phyloP scores from a whole-genome alignment of 2,113 vertebrate species.

The Noctilio leporinus region DNA sequence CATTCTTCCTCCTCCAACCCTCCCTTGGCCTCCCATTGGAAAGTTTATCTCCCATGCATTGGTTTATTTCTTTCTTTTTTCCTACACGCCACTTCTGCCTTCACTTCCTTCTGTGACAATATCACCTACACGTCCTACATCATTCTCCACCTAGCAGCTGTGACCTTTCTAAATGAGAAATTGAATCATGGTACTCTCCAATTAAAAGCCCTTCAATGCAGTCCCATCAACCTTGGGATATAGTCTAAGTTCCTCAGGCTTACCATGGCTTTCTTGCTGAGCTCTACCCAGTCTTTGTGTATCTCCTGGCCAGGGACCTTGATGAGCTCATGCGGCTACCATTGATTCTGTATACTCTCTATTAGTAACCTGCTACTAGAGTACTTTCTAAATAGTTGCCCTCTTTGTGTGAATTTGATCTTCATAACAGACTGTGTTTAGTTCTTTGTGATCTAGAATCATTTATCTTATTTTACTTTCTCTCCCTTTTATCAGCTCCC shows the following conservation, averaged over 20 bases:
- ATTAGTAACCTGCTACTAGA: not conserved
- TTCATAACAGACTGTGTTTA: not conserved
- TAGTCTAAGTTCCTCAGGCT: not conserved
- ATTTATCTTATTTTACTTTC: not conserved
- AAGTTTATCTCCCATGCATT: not conserved
- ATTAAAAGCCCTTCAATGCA: not conserved
- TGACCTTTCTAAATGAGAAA: not conserved
- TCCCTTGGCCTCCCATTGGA: not conserved
- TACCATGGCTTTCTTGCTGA: not conserved
- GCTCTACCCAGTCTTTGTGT: rapidly evolving
- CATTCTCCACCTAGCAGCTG: not conserved
- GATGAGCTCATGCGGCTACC: not conserved
- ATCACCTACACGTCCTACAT: not conserved
- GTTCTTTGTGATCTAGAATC: not conserved
- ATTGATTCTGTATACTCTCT: not conserved
- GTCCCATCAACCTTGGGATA: not conserved
- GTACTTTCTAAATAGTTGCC: not conserved
- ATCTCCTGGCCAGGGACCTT: not conserved
- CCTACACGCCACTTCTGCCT: not conserved
- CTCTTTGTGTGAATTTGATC: not conserved
- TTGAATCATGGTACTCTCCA: not conserved
- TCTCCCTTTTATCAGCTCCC: not conserved
- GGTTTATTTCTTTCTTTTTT: not conserved
- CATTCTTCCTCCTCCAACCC: not conserved
- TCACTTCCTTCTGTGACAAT: not conserved